A percentile compares a stretch with the other conserved stretches of the same genome.
These are phyloP conservation scores for Latrodectus geometricus DNA, from an alignment of 1,140 invertebrate genomes.

Conservation along the genomic window DNA sequence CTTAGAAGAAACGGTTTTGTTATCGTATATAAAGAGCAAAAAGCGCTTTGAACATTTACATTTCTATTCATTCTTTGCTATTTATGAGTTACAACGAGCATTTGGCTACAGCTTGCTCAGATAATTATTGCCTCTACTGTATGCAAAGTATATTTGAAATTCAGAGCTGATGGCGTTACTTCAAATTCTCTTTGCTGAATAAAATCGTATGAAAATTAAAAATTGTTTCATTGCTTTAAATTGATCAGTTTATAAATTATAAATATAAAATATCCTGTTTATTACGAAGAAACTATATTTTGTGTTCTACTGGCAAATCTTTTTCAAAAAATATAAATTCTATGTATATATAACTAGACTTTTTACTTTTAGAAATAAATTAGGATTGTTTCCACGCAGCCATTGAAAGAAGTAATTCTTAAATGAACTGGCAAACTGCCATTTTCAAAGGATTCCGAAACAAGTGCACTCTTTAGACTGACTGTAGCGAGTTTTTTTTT, in stretches of 20 bases:
- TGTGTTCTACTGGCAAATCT: background rate
- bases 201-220: background rate
- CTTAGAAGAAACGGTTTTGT: slow-evolving; percentile 40
- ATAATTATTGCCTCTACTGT: slow-evolving; percentile 41
- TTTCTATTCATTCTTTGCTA: slow-evolving; percentile 53
- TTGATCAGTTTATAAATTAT: no score
- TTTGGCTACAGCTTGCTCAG: slow-evolving; percentile 45
- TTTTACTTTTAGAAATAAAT: background rate
- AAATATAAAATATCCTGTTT: background rate
- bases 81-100: slow-evolving; percentile 46
- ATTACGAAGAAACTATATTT: background rate
- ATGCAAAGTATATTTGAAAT: slow-evolving; percentile 38
- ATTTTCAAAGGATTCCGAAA: background rate
- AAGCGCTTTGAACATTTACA: slow-evolving; percentile 49
- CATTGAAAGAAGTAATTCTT: background rate
- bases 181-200: background rate
- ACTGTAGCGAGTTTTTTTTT: background rate
- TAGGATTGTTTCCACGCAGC: slow-evolving; percentile 1
- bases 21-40: slow-evolving; percentile 22
- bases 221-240: no score
- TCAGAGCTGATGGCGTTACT: slow-evolving; percentile 16
- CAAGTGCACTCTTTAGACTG: background rate
- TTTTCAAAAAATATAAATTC: background rate
- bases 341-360: background rate
- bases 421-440: slow-evolving; percentile 32